Evolutionary conservation across 2,113 vertebrate species (phyloP).

Genomic region (Andinoacara biseriatus): DNA sequence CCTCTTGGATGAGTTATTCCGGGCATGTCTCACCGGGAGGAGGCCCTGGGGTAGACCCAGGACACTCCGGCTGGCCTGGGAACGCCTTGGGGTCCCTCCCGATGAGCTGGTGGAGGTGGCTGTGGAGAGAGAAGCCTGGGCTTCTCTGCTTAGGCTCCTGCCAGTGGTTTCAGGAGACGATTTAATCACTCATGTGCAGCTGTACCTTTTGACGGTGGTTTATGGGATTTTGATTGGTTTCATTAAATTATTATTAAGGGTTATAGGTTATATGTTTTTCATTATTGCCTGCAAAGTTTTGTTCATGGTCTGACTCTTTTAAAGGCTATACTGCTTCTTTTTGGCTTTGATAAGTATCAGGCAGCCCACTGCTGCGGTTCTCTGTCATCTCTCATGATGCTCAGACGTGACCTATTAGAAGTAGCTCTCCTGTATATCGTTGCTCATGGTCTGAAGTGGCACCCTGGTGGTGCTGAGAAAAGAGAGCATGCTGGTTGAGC

Average conservation of each 20-base stretch:
- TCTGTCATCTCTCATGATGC: constrained; percentile 31
- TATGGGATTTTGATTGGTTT: neutral
- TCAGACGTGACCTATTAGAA: constrained; percentile 14
- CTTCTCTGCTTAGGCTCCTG: no score
- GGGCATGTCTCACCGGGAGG: no score
- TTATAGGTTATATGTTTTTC: neutral
- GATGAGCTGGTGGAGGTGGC: no score
- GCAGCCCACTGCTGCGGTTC: neutral
- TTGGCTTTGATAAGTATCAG: neutral
- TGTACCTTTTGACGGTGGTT: neutral
- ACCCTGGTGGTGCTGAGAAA: constrained; percentile 14
- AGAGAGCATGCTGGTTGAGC: constrained; percentile 31
- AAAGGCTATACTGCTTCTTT: neutral
- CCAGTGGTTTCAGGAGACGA: no score
- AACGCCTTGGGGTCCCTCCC: no score
- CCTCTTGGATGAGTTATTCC: no score
- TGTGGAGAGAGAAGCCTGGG: no score
- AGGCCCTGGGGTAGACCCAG: no score
- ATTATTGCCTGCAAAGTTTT: neutral
- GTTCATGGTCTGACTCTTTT: neutral
- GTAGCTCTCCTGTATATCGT: constrained; percentile 25
- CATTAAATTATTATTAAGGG: neutral
- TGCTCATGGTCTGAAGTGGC: constrained; percentile 60
- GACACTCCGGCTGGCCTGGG: no score
- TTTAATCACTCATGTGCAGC: neutral